These are phyloP conservation scores for Chondrosia reniformis DNA, from an alignment of 37 sponge, comb jelly and placozoan genomes.

Conservation along the genomic window DNA sequence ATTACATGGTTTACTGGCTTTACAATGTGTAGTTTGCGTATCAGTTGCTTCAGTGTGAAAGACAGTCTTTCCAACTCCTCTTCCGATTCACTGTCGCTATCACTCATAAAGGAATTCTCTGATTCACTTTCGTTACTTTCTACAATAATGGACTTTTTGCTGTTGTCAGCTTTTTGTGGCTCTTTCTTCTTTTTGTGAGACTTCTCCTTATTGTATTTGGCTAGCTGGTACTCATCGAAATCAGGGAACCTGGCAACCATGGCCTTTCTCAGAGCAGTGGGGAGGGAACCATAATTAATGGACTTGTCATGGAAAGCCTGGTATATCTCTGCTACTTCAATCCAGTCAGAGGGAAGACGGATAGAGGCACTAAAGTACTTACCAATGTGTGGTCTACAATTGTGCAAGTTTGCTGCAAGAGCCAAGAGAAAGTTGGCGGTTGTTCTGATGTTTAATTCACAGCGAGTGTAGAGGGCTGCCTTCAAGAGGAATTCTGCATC, in stretches of 20 bases:
- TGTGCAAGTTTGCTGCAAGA: slow-evolving; percentile 70
- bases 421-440: slow-evolving; percentile 97
- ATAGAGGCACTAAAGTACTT: slow-evolving; percentile 82
- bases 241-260: slow-evolving; percentile 85
- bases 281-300: slow-evolving; percentile 84
- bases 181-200: slow-evolving; percentile 74
- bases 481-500: slow-evolving; percentile 98
- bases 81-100: slow-evolving; percentile 47
- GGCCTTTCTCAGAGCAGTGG: slow-evolving; percentile 86
- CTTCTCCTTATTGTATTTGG: slow-evolving; percentile 94
- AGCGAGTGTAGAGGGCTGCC: slow-evolving; percentile 87
- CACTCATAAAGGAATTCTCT: slow-evolving; percentile 11
- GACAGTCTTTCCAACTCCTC: slow-evolving; percentile 75
- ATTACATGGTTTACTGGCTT: slow-evolving; percentile 93
- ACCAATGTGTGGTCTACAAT: slow-evolving; percentile 87
- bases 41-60: slow-evolving; percentile 98
- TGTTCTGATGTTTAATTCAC: slow-evolving; percentile 86
- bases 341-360: slow-evolving; percentile 98
- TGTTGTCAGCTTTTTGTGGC: slow-evolving; percentile 19
- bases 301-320: slow-evolving; percentile 83
- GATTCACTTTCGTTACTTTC: not conserved
- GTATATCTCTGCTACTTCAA: slow-evolving; percentile 99
- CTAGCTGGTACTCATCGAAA: slow-evolving; percentile 96
- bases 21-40: slow-evolving; percentile 93
- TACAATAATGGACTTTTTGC: not conserved